Base-by-base conservation (phyloP, 2,797 vertebrate species). In the Spinibarbus caldwelli region DNA sequence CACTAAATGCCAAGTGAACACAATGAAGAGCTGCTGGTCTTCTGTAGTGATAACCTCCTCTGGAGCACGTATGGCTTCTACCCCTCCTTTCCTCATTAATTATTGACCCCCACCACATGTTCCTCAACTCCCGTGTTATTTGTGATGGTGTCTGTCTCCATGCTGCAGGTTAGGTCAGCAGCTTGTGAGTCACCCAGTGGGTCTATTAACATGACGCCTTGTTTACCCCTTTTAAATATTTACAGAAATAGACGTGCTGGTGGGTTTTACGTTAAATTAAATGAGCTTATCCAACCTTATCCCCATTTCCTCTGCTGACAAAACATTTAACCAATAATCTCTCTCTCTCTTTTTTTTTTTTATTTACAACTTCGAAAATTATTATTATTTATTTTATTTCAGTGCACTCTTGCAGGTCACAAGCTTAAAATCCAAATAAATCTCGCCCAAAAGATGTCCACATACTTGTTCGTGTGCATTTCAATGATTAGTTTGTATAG, bases 71-170 rank as follows among this genome's bases (percentile, higher is more conserved):
- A 76, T 82, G 88, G 78, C 59, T 52, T 72, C 57, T 36, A 43
- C 68, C n/a, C 75, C 66, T 82, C 67, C 64, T 78, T 4, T 83
- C 59, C 54, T 83, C 79, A 85, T 89, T 76, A 75, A 85, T 88
- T 85, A 88, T 88, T 88, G 59, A 88, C 68, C 77, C 62, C 68
- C 80, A 83, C 57, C 75, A 85, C 80, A 82, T 87, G 78, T 52
- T 77, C 43, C 71, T 77, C 66, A 59, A 62, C n/a, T 84, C 77
- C 82, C 4, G 31, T 78, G 78, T 68, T 47, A 43, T 78, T 75
- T 71, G 68, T 85, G 73, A 49, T 78, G 45, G 47, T 49, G 62
- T 34, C 80, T 77, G 80, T 84, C 71, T 83, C 64, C 41, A 23
- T 54, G 76, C 64, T 12, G 72, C 66, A 85, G 84, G 83, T 86